phyloP scores from a whole-genome alignment of 2,888 invertebrate species.

The Seira musarum region DNA sequence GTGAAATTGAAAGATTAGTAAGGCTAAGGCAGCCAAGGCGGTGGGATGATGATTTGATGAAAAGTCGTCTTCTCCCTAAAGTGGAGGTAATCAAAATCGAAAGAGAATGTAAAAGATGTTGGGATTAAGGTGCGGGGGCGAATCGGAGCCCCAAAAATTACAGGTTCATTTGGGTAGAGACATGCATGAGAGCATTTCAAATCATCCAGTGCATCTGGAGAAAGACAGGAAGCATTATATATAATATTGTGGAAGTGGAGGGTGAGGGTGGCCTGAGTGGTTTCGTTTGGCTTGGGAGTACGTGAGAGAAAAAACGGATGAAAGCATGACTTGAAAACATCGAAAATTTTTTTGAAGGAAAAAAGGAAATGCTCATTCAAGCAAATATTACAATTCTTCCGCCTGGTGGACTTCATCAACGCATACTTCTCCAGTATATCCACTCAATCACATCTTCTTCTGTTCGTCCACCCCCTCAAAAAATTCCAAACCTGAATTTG shows the following conservation, averaged over 20 bases:
- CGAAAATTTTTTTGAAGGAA: too few species aligned
- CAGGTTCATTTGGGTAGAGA: too few species aligned
- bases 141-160: too few species aligned
- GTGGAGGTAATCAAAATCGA: too few species aligned
- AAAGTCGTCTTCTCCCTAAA: background rate
- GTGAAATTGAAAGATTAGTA: background rate
- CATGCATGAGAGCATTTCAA: too few species aligned
- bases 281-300: background rate
- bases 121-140: too few species aligned
- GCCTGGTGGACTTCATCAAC: slow-evolving; percentile 67
- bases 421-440: background rate
- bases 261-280: background rate
- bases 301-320: slow-evolving; percentile 15
- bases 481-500: slow-evolving; percentile 9
- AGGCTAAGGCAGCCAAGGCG: background rate
- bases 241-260: slow-evolving; percentile 6
- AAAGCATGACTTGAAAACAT: too few species aligned
- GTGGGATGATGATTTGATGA: background rate
- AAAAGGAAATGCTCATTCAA: slow-evolving; percentile 61
- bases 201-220: background rate
- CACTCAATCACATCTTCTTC: background rate
- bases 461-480: background rate
- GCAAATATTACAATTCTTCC: slow-evolving; percentile 67
- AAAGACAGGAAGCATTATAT: background rate
- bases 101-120: too few species aligned